Conservation (phyloP, 2,113 vertebrate genomes). For the Tympanuchus pallidicinctus region DNA sequence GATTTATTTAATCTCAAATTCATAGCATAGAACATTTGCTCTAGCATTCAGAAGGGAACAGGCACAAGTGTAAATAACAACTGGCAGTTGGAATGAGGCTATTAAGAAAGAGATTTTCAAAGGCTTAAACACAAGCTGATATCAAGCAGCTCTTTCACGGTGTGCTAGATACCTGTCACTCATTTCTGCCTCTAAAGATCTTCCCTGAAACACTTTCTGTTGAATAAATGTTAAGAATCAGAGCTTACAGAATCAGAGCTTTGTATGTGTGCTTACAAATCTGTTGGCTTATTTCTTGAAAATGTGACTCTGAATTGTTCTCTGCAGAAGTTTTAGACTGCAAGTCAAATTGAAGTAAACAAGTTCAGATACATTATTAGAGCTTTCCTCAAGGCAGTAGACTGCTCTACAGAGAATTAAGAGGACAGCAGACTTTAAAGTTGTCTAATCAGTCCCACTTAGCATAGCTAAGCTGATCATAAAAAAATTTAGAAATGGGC, state of each 20-base stretch:
- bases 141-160: background rate
- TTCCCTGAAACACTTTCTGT: background rate
- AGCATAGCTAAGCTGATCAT: background rate
- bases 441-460: background rate
- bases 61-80: constrained; percentile 34
- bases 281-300: background rate
- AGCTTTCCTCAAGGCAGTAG: background rate
- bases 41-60: background rate
- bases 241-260: background rate
- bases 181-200: background rate
- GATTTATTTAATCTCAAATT: background rate
- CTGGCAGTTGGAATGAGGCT: constrained; percentile 23
- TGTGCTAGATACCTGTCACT: background rate
- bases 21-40: background rate
- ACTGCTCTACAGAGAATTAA: background rate
- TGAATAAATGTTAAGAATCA: background rate
- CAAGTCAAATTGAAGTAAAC: background rate
- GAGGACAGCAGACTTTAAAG: background rate
- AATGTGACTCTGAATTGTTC: background rate
- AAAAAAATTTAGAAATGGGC: background rate
- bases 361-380: background rate
- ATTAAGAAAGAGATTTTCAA: constrained; percentile 22
- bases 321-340: background rate
- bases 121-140: background rate
- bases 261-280: background rate